A percentile compares a stretch with the other conserved stretches of the same genome.
phyloP scores from a whole-genome alignment of 2,797 vertebrate species.

The Dryobates pubescens region DNA sequence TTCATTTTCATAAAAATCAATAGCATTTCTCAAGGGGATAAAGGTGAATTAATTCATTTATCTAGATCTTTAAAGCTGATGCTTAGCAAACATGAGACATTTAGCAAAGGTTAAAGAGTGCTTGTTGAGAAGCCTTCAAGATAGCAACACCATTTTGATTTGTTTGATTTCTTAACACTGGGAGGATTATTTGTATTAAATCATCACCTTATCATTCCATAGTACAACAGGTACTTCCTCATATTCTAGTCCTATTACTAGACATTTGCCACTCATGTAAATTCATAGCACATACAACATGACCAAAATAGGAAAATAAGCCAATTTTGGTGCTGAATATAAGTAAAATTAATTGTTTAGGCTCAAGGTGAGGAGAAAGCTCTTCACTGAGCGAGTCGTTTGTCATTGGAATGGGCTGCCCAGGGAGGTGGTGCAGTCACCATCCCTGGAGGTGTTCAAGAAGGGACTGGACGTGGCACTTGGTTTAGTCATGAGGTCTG shows the following conservation, averaged over 20 bases:
- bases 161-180: slow-evolving; percentile 38
- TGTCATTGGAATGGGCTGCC: too few species aligned
- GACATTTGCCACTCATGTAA: not conserved
- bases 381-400: too few species aligned
- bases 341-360: not conserved
- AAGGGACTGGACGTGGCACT: too few species aligned
- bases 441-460: too few species aligned
- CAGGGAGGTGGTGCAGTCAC: too few species aligned
- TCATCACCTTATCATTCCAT: not conserved
- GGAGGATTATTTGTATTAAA: slow-evolving; percentile 20
- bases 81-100: slow-evolving; percentile 71
- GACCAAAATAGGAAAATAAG: not conserved
- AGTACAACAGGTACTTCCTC: not conserved
- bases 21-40: slow-evolving; percentile 76
- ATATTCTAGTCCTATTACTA: not conserved
- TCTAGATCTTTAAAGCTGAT: slow-evolving; percentile 77
- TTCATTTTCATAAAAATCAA: slow-evolving; percentile 85
- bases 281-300: not conserved
- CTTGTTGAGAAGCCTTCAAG: slow-evolving; percentile 58
- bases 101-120: slow-evolving; percentile 74
- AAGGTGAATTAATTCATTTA: slow-evolving; percentile 81
- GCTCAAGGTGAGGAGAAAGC: too few species aligned
- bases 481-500: too few species aligned
- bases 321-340: not conserved
- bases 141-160: slow-evolving; percentile 30